Conservation (phyloP, 1,140 invertebrate species). For the Sogatella furcifera region DNA sequence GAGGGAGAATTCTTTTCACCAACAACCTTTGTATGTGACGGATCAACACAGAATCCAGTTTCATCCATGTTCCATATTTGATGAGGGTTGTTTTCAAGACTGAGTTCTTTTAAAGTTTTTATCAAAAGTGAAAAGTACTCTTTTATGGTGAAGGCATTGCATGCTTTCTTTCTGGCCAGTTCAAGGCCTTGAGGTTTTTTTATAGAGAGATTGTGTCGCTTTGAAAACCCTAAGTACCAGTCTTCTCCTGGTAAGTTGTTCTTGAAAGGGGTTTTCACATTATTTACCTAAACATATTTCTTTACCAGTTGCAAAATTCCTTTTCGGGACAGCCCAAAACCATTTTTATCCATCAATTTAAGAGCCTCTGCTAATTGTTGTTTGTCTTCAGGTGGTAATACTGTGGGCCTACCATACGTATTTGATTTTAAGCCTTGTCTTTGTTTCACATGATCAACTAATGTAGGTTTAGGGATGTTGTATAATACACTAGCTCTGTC, state of each 20-base stretch:
- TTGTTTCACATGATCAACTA: slow-evolving; percentile 10
- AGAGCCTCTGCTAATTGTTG: background rate
- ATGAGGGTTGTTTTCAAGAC: slow-evolving; percentile 3
- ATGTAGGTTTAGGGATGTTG: slow-evolving; percentile 13
- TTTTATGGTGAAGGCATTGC: slow-evolving; percentile 26
- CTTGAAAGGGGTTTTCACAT: slow-evolving; percentile 5
- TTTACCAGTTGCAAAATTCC: slow-evolving; percentile 5
- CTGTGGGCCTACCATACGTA: background rate
- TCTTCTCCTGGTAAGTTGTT: slow-evolving; percentile 8
- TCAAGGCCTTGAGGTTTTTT: slow-evolving; percentile 27
- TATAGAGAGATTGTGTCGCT: slow-evolving; percentile 9
- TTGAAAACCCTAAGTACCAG: slow-evolving; percentile 9
- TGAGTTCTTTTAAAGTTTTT: slow-evolving; percentile 20
- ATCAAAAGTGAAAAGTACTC: slow-evolving; percentile 23
- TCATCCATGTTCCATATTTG: slow-evolving; percentile 30
- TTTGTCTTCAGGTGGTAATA: slow-evolving; percentile 5
- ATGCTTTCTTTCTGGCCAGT: slow-evolving; percentile 25
- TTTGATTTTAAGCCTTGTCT: slow-evolving; percentile 6
- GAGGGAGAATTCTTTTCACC: slow-evolving; percentile 23
- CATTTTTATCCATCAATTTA: slow-evolving; percentile 8
- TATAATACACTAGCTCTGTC: slow-evolving; percentile 13
- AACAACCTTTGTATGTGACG: slow-evolving; percentile 15
- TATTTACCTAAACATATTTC: slow-evolving; percentile 8
- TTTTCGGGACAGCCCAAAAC: slow-evolving; percentile 11
- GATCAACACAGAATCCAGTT: slow-evolving; percentile 24